Percentiles rank a stretch among this genome's conserved stretches.
These are phyloP conservation scores for Drepana arcuata DNA, from an alignment of 1,140 invertebrate genomes.

Conservation along the genomic window DNA sequence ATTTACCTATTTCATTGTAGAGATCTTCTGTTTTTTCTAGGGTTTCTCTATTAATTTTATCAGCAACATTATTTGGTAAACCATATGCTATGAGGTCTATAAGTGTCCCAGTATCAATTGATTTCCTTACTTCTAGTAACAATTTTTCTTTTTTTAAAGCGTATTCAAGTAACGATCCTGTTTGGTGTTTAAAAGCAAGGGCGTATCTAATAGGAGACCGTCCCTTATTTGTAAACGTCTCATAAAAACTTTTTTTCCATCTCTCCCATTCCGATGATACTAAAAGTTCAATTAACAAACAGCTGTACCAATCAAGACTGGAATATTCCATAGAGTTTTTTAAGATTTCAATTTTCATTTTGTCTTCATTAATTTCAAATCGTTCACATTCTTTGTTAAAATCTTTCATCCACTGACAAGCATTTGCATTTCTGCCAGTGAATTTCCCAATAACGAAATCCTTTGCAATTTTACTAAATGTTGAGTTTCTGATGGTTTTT, in stretches of 20 bases:
- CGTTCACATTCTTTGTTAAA: conserved; percentile 31
- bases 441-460: conserved; percentile 23
- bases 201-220: conserved; percentile 1
- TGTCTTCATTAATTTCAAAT: conserved; percentile 23
- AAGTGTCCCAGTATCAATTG: conserved; percentile 1
- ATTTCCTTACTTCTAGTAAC: conserved; percentile 4
- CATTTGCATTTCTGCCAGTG: conserved; percentile 21
- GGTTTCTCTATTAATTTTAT: not conserved
- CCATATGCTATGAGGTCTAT: conserved; percentile 1
- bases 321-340: conserved; percentile 27
- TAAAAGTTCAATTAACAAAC: conserved; percentile 19
- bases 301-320: conserved; percentile 27
- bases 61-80: not conserved
- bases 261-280: conserved; percentile 6
- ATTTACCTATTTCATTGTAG: conserved; percentile 1
- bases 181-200: conserved; percentile 2
- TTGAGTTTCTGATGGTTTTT: conserved; percentile 12
- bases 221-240: conserved; percentile 2
- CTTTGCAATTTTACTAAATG: conserved; percentile 16
- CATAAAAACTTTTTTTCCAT: conserved; percentile 1
- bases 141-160: conserved; percentile 7
- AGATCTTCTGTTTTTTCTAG: not conserved
- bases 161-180: conserved; percentile 1
- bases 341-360: conserved; percentile 30
- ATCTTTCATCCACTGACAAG: conserved; percentile 26